A percentile compares a stretch with the other conserved stretches of the same genome.
phyloP scores from a whole-genome alignment of 2,888 invertebrate genomes.

The Coleophora flavipennella region DNA sequence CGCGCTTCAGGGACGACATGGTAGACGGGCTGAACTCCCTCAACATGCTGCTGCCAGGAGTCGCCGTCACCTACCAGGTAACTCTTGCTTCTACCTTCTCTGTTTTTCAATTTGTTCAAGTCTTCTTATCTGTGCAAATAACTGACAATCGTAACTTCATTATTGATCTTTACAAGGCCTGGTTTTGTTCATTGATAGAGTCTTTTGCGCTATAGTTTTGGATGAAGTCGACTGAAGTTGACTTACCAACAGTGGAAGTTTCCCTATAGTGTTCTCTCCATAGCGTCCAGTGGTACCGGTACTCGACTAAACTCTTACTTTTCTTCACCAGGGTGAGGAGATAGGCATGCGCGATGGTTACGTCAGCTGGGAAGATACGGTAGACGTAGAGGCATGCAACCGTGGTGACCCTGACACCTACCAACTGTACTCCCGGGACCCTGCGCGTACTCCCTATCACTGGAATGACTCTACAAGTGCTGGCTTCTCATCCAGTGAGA shows the following conservation, averaged over 20 bases:
- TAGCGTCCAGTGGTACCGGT: too few species aligned
- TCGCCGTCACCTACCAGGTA: conserved; percentile 82
- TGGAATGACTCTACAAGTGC: conserved; percentile 73
- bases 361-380: conserved; percentile 71
- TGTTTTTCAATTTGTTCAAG: too few species aligned
- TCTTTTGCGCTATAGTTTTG: too few species aligned
- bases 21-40: conserved; percentile 81
- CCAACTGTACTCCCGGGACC: conserved; percentile 69
- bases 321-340: conserved; percentile 88
- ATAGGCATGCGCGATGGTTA: conserved; percentile 78
- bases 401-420: conserved; percentile 69
- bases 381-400: conserved; percentile 71
- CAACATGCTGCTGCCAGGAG: conserved; percentile 81
- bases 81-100: too few species aligned
- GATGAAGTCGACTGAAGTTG: too few species aligned
- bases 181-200: too few species aligned
- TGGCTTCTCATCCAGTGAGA: conserved; percentile 71
- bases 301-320: too few species aligned
- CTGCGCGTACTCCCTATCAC: conserved; percentile 77
- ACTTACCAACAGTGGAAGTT: too few species aligned
- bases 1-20: conserved; percentile 75
- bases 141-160: too few species aligned
- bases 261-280: too few species aligned
- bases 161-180: too few species aligned
- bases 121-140: too few species aligned